These are phyloP conservation scores for Tangachromis dhanisi DNA, from an alignment of 2,113 vertebrate species.

Conservation along the genomic window DNA sequence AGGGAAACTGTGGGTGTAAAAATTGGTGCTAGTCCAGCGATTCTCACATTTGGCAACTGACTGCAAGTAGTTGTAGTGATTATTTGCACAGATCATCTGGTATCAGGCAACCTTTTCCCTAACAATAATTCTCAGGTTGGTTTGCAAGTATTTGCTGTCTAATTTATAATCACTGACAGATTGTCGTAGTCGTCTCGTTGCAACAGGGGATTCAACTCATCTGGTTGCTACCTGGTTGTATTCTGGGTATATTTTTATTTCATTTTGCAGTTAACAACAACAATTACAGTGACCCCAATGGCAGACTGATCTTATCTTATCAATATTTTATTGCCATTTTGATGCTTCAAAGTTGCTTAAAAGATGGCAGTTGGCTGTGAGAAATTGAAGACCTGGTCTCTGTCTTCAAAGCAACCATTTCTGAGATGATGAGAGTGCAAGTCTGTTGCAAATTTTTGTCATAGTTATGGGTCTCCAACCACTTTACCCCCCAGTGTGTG, in stretches of 20 bases:
- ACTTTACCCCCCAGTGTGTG: neutral
- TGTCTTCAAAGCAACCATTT: neutral
- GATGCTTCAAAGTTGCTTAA: neutral
- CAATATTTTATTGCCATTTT: neutral
- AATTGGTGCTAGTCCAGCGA: neutral
- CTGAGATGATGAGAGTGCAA: neutral
- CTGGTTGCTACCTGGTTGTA: neutral
- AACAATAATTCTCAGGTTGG: neutral
- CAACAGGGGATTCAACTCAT: neutral
- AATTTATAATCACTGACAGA: neutral
- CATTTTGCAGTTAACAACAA: neutral
- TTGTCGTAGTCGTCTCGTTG: fast-evolving
- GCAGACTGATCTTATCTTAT: neutral
- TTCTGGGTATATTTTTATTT: neutral
- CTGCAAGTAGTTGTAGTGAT: neutral
- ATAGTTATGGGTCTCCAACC: neutral
- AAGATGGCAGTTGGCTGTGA: neutral
- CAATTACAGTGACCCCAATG: neutral
- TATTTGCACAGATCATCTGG: neutral
- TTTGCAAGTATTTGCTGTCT: neutral
- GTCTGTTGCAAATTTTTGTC: neutral
- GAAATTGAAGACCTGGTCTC: neutral
- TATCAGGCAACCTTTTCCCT: neutral
- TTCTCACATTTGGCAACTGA: neutral
- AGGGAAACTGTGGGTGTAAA: neutral